phyloP scores from a whole-genome alignment of 1,140 invertebrate species.

The Drosophila sechellia region DNA sequence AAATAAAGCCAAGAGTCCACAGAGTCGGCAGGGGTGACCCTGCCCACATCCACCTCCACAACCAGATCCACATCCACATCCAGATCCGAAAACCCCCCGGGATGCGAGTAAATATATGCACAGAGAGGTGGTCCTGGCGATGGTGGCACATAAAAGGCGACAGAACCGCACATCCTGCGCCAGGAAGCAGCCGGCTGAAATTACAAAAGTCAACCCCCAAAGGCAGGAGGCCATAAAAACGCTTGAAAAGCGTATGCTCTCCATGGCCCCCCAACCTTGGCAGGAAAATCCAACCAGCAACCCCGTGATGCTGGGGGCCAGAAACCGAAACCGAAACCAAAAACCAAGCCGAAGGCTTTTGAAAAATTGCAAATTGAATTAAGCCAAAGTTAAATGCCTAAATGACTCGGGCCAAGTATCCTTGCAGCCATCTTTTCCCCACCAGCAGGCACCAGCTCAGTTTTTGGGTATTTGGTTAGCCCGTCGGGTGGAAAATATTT shows the following conservation, averaged over 20 bases:
- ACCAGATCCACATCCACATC: no score
- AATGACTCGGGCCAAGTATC: slow-evolving; percentile 78
- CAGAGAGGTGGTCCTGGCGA: slow-evolving; percentile 5
- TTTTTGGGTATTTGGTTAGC: slow-evolving; percentile 14
- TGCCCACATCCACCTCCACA: not conserved
- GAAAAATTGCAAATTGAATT: slow-evolving; percentile 85
- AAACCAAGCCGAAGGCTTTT: slow-evolving; percentile 63
- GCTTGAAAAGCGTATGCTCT: slow-evolving; percentile 76
- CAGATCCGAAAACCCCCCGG: slow-evolving; percentile 3
- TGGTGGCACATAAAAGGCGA: slow-evolving; percentile 70
- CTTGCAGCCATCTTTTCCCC: slow-evolving; percentile 34
- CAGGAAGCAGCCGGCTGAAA: slow-evolving; percentile 78
- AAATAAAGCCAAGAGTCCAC: slow-evolving; percentile 72
- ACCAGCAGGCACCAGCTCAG: slow-evolving; percentile 37
- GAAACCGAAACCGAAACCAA: slow-evolving; percentile 28
- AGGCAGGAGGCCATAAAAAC: slow-evolving; percentile 69
- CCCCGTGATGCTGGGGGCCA: slow-evolving; percentile 10
- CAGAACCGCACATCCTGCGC: slow-evolving; percentile 79
- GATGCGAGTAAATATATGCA: slow-evolving; percentile 67
- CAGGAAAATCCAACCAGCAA: slow-evolving; percentile 13
- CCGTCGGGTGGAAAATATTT: slow-evolving; percentile 2
- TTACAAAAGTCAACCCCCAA: slow-evolving; percentile 80
- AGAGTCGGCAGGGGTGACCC: slow-evolving; percentile 25
- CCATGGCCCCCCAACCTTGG: slow-evolving; percentile 6
- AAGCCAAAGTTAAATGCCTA: slow-evolving; percentile 84